phyloP scores from a whole-genome alignment of 2,797 vertebrate species.

The Helarctos malayanus region DNA sequence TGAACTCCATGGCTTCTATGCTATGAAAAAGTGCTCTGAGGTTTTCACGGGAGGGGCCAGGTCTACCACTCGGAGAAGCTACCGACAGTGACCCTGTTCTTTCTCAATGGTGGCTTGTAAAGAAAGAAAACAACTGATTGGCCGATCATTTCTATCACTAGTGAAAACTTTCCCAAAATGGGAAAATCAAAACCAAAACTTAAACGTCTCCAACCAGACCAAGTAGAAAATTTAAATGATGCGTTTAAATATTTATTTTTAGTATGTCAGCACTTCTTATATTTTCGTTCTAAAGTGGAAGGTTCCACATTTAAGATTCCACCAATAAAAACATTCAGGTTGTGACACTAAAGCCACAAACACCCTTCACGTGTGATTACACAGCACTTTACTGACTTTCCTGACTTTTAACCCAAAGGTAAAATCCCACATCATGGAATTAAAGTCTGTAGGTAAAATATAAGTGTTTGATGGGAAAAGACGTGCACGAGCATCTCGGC shows the following conservation, averaged over 20 bases:
- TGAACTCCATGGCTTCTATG: rapidly evolving
- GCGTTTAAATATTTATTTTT: not conserved
- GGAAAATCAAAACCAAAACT: not conserved
- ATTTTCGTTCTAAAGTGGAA: not conserved
- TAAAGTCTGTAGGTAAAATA: not conserved
- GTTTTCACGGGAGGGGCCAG: not conserved
- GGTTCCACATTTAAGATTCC: not conserved
- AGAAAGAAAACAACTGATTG: not conserved
- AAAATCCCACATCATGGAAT: not conserved
- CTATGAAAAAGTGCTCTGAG: not conserved
- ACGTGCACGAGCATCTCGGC: not conserved
- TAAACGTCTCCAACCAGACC: not conserved
- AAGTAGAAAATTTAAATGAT: not conserved
- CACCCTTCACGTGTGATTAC: not conserved
- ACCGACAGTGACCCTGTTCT: not conserved
- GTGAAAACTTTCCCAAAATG: not conserved
- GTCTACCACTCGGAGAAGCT: not conserved
- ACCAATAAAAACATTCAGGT: not conserved
- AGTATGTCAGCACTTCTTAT: not conserved
- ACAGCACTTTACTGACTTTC: not conserved
- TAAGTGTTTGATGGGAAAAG: not conserved
- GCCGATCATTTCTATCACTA: not conserved
- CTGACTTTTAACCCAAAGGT: not conserved
- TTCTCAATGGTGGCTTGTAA: not conserved
- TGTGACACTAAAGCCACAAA: not conserved